These are phyloP conservation scores for Huso huso DNA, from an alignment of 2,797 vertebrate genomes.

Conservation along the genomic window DNA sequence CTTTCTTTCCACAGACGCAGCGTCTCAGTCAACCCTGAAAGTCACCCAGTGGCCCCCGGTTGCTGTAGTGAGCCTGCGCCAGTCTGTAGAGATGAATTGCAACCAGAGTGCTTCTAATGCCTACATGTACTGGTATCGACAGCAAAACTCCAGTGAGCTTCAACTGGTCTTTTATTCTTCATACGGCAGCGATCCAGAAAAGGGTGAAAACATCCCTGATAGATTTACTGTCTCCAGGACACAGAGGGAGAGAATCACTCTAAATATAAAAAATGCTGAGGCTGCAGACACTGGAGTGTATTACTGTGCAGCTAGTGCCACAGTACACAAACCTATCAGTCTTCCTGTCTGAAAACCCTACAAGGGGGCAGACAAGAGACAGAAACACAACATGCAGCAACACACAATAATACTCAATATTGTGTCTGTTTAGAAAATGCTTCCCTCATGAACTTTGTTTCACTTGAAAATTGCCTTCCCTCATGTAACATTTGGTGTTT, in stretches of 20 bases:
- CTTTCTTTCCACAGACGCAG: constrained; percentile 1
- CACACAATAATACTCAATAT: no score
- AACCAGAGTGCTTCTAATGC: constrained; percentile 12
- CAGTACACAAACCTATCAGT: constrained; percentile 7
- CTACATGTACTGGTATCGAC: constrained; percentile 19
- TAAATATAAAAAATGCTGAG: constrained; percentile 6
- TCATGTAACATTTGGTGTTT: no score
- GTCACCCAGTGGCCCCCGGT: constrained; percentile 10
- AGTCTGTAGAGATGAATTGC: constrained; percentile 8
- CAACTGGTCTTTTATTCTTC: constrained; percentile 10
- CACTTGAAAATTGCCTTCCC: no score
- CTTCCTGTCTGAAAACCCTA: constrained; percentile 12
- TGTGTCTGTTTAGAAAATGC: no score
- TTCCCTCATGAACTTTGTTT: no score
- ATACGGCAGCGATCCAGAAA: constrained; percentile 4
- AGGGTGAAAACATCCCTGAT: background rate
- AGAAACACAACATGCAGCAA: no score
- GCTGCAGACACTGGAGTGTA: constrained; percentile 13
- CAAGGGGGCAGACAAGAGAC: no score
- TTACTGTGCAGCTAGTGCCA: constrained; percentile 17
- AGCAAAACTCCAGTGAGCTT: constrained; percentile 11
- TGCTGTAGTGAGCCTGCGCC: background rate
- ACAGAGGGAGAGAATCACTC: constrained; percentile 1
- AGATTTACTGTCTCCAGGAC: constrained; percentile 17
- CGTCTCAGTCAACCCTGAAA: constrained; percentile 2